Conservation (phyloP, 1,140 invertebrate genomes). For the Brachionus manjavacas region DNA sequence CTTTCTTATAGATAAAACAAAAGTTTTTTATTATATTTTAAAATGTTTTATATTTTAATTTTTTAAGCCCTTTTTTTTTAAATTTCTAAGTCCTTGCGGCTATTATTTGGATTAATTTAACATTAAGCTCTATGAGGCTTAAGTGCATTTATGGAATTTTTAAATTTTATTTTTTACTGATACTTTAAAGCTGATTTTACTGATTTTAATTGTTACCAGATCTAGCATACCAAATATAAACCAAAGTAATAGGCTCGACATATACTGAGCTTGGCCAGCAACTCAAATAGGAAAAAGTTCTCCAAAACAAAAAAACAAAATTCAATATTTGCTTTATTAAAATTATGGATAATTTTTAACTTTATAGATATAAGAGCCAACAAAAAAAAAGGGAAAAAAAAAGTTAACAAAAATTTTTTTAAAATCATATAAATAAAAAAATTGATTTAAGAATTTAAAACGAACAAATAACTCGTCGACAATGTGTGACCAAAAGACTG, state of each 20-base stretch:
- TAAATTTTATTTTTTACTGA: not conserved
- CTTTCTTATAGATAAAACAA: too few relatives aligned
- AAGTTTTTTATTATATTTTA: too few relatives aligned
- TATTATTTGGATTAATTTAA: too few relatives aligned
- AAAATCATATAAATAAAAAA: not conserved
- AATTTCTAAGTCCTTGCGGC: too few relatives aligned
- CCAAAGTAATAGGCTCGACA: not conserved
- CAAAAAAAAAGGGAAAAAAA: not conserved
- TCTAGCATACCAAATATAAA: not conserved
- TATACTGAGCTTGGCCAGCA: not conserved
- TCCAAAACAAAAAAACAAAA: not conserved
- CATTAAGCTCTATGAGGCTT: too few relatives aligned
- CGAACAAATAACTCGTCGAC: not conserved
- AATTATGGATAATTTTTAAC: not conserved
- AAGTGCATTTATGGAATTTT: too few relatives aligned
- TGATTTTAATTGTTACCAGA: too few relatives aligned
- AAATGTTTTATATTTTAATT: too few relatives aligned
- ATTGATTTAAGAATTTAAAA: conserved; percentile 6
- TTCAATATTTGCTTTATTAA: not conserved
- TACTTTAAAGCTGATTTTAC: too few relatives aligned
- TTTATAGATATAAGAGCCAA: not conserved
- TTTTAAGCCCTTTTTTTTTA: too few relatives aligned
- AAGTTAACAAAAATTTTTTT: not conserved
- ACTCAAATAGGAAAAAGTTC: not conserved
- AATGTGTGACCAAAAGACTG: not conserved